Evolutionary conservation across 2,113 vertebrate species (phyloP).

Genomic region (Bothrops jararaca): DNA sequence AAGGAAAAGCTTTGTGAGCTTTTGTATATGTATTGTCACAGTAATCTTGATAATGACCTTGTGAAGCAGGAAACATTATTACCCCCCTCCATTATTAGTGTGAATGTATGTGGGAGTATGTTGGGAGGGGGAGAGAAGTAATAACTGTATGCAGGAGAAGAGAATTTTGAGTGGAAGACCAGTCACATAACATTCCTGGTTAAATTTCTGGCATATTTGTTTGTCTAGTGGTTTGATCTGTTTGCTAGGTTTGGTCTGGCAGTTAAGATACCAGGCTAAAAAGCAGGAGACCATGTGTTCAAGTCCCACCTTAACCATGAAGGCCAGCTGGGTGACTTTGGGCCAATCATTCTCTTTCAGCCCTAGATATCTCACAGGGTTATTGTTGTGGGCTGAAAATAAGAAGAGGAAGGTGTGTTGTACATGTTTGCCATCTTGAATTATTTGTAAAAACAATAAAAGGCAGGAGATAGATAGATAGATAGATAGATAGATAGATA

Average conservation of each 20-base stretch:
- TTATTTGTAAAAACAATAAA: not conserved
- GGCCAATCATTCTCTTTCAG: not conserved
- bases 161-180: not conserved
- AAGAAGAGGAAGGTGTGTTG: not conserved
- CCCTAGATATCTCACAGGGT: not conserved
- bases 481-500: too few species aligned
- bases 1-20: not conserved
- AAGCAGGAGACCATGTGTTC: not conserved
- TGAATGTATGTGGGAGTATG: not conserved
- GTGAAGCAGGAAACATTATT: not conserved
- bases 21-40: not conserved
- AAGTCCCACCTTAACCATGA: not conserved
- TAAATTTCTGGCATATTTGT: not conserved
- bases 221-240: not conserved
- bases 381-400: not conserved
- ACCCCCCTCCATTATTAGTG: not conserved
- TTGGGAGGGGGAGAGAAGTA: not conserved
- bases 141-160: not conserved
- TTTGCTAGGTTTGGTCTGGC: not conserved
- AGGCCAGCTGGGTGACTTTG: not conserved
- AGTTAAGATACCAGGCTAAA: not conserved
- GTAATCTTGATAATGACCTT: not conserved
- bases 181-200: not conserved
- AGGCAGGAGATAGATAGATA: not conserved
- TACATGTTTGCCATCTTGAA: not conserved